phyloP scores from a whole-genome alignment of 1,140 invertebrate genomes.

The Neodiprion lecontei region DNA sequence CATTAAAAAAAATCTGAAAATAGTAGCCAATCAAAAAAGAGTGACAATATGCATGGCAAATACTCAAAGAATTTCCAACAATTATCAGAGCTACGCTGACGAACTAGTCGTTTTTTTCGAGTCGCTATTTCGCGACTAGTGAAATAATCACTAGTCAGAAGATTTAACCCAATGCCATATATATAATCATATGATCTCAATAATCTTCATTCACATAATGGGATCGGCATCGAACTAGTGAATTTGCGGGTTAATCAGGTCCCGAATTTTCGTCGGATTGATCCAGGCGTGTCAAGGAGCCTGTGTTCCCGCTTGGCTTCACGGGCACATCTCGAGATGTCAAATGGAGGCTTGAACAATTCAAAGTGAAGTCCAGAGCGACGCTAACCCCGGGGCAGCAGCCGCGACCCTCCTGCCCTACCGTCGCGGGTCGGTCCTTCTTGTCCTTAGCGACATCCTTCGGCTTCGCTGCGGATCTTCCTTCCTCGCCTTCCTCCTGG shows the following conservation, averaged over 20 bases:
- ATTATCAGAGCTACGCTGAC: too few relatives aligned
- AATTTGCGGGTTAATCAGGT: not conserved
- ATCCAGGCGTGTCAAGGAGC: not conserved
- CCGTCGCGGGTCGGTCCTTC: not conserved
- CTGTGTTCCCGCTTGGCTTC: conserved; percentile 26
- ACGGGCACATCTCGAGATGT: conserved; percentile 42
- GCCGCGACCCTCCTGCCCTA: conserved; percentile 18
- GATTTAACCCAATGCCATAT: too few relatives aligned
- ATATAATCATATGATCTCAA: too few relatives aligned
- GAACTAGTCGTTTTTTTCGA: too few relatives aligned
- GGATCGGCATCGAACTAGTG: not conserved
- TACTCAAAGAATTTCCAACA: too few relatives aligned
- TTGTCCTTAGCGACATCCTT: not conserved
- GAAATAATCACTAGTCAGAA: too few relatives aligned
- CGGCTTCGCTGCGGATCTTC: conserved; percentile 6
- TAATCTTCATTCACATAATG: too few relatives aligned
- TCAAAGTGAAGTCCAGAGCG: conserved; percentile 50
- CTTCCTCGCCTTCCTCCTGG: conserved; percentile 17
- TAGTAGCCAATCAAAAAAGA: too few relatives aligned
- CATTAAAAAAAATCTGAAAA: too few relatives aligned
- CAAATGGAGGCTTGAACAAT: conserved; percentile 50
- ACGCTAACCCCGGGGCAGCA: conserved; percentile 40
- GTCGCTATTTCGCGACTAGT: too few relatives aligned
- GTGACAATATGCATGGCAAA: too few relatives aligned
- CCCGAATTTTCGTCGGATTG: not conserved